phyloP scores from a whole-genome alignment of 2,113 vertebrate genomes.

The Eulemur rufifrons region DNA sequence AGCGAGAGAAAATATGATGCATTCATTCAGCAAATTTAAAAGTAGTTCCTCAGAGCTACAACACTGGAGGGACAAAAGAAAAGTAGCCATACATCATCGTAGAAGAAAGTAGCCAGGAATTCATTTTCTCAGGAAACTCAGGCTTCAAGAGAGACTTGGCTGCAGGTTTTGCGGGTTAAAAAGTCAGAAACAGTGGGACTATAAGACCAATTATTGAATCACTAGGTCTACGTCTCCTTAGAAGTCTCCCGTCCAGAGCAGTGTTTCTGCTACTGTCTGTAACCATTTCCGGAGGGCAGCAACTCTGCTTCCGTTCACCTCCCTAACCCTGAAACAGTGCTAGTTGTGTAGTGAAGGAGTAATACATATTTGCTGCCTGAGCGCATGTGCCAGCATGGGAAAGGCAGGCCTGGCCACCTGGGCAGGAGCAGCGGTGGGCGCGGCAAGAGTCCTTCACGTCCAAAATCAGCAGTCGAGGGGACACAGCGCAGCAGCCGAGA shows the following conservation, averaged over 20 bases:
- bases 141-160: background rate
- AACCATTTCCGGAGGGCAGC: fast-evolving
- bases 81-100: background rate
- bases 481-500: background rate
- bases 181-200: background rate
- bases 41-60: background rate
- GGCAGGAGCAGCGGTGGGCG: background rate
- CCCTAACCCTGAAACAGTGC: background rate
- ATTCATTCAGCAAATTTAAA: background rate
- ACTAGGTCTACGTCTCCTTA: background rate
- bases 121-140: background rate
- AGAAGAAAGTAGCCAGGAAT: background rate
- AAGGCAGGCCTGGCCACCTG: background rate
- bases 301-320: no score
- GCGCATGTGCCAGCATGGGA: fast-evolving
- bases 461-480: fast-evolving
- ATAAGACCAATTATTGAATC: background rate
- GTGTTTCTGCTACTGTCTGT: background rate
- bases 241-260: background rate
- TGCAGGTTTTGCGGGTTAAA: background rate
- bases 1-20: background rate
- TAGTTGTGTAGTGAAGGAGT: no score
- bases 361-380: fast-evolving
- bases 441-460: background rate
- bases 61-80: background rate